Conservation (phyloP, 2,797 vertebrate genomes). For the Poeciliopsis gracilis region DNA sequence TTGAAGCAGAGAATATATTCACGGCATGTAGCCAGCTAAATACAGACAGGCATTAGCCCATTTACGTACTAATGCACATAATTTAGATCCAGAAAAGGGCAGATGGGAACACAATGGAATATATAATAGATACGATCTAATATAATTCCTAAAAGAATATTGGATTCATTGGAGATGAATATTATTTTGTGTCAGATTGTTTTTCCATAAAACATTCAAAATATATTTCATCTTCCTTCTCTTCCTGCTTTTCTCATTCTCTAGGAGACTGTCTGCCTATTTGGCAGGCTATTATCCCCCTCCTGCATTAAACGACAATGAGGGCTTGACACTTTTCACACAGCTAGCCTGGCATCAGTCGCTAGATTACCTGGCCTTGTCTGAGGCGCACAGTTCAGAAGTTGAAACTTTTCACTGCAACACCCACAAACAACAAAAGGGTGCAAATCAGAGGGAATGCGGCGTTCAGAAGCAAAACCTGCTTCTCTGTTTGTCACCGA, state of each 20-base stretch:
- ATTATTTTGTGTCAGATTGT: constrained; percentile 99
- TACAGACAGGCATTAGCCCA: constrained; percentile 99
- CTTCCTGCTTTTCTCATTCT: constrained; percentile 55
- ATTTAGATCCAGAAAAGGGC: constrained; percentile 99
- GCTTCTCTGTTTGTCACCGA: constrained; percentile 64
- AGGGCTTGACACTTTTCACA: constrained; percentile 60
- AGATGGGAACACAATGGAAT: constrained; percentile 99
- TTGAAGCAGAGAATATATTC: constrained; percentile 99
- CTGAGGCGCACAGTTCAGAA: constrained; percentile 50
- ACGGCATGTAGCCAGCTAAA: constrained; percentile 99
- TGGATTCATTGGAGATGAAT: constrained; percentile 99
- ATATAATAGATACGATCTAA: constrained; percentile 99
- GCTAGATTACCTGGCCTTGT: constrained; percentile 61
- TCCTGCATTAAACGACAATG: constrained; percentile 70
- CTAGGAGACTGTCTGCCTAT: constrained; percentile 59
- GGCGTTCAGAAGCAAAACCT: constrained; percentile 27
- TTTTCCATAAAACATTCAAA: constrained; percentile 99
- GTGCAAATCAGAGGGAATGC: constrained; percentile 61
- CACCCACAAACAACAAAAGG: constrained; percentile 54
- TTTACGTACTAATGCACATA: constrained; percentile 99
- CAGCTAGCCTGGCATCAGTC: constrained; percentile 45
- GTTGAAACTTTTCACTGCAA: constrained; percentile 52
- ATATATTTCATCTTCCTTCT: constrained; percentile 89
- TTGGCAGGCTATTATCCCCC: constrained; percentile 64
- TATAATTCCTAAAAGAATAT: constrained; percentile 99